Evolutionary conservation across 2,113 vertebrate genomes (phyloP).

Genomic region (Chitala chitala): DNA sequence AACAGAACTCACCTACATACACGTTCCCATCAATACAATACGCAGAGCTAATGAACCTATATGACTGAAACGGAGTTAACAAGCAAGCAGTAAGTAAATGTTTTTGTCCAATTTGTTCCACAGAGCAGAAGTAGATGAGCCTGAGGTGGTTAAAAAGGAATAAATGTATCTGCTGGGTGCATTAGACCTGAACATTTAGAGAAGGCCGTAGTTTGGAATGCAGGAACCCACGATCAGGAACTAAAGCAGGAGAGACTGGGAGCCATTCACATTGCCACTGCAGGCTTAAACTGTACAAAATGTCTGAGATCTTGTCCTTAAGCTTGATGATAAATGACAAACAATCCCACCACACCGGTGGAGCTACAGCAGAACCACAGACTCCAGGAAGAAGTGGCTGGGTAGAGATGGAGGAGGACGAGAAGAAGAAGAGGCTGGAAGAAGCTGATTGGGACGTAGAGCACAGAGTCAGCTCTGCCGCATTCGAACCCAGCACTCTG

Average conservation of each 20-base stretch:
- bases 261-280: not conserved
- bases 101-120: too few relatives aligned
- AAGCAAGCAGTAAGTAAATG: too few relatives aligned
- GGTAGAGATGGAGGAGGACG: not conserved
- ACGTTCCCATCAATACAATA: too few relatives aligned
- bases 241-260: not conserved
- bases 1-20: too few relatives aligned
- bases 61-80: too few relatives aligned
- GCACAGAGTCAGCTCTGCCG: not conserved
- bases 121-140: not conserved
- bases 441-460: slow-evolving; percentile 19
- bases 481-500: slow-evolving; percentile 36
- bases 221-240: not conserved
- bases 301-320: slow-evolving; percentile 21
- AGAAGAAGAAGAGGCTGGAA: not conserved
- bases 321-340: not conserved
- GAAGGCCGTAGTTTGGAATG: not conserved
- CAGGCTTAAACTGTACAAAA: not conserved
- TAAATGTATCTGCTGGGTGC: not conserved
- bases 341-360: not conserved
- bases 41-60: too few relatives aligned
- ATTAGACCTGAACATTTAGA: not conserved
- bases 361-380: slow-evolving; percentile 11
- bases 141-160: not conserved
- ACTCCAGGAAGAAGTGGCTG: slow-evolving; percentile 10